Conservation (phyloP, 2,888 invertebrate genomes). For the Syrphus vitripennis region DNA sequence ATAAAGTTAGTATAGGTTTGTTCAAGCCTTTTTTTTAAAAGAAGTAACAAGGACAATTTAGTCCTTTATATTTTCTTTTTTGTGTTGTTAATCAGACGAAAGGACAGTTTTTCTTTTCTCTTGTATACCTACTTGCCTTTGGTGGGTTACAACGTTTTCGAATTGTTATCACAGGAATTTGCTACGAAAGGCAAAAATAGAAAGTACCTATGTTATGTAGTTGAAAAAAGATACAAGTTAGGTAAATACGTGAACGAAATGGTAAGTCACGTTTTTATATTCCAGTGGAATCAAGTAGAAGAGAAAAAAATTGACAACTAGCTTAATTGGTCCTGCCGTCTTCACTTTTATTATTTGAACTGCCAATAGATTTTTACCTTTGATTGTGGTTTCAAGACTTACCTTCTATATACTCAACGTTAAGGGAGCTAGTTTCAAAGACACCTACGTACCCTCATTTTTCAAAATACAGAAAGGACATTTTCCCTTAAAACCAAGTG, state of each 20-base stretch:
- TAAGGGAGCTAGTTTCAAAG: too few species aligned
- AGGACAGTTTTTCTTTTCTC: not conserved
- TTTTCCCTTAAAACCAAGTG: too few species aligned
- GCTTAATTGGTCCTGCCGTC: slow-evolving; percentile 27
- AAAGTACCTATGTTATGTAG: not conserved
- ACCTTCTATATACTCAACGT: too few species aligned
- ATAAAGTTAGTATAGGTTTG: not conserved
- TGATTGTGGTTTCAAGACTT: slow-evolving; percentile 42
- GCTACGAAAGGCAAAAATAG: slow-evolving; percentile 26
- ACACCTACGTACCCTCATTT: too few species aligned
- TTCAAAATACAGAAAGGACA: too few species aligned
- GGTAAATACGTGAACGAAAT: slow-evolving; percentile 62
- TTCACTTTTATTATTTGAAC: slow-evolving; percentile 7
- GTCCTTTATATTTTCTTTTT: slow-evolving; percentile 17
- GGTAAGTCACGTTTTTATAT: slow-evolving; percentile 58
- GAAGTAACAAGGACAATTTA: slow-evolving; percentile 52
- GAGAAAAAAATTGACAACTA: slow-evolving; percentile 2
- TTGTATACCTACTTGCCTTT: not conserved
- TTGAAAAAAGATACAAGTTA: slow-evolving; percentile 32
- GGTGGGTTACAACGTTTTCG: slow-evolving; percentile 47
- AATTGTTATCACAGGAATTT: slow-evolving; percentile 64
- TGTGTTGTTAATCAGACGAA: slow-evolving; percentile 13
- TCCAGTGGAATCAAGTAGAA: slow-evolving; percentile 22
- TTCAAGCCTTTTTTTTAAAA: slow-evolving; percentile 11
- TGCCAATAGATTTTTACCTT: slow-evolving; percentile 50